These are phyloP conservation scores for Manis pentadactyla DNA, from an alignment of 2,797 vertebrate genomes.

Conservation along the genomic window DNA sequence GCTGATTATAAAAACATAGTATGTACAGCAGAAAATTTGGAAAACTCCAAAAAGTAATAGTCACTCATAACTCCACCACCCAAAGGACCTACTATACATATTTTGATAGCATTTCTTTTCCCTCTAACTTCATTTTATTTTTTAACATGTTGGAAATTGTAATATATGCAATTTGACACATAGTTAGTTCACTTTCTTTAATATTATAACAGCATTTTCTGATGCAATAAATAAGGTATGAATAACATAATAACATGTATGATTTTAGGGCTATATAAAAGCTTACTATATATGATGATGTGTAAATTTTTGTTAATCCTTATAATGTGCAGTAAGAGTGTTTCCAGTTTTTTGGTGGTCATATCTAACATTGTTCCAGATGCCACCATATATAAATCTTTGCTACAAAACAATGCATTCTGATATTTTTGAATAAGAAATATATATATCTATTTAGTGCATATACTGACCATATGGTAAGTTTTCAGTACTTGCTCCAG, in stretches of 20 bases:
- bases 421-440: not conserved
- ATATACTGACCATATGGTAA: not conserved
- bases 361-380: not conserved
- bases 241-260: not conserved
- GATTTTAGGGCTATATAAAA: not conserved
- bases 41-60: not conserved
- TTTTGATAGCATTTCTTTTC: not conserved
- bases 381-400: not conserved
- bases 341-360: not conserved
- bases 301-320: not conserved
- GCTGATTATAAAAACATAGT: not conserved
- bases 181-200: not conserved
- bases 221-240: not conserved
- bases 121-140: not conserved
- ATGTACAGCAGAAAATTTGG: not conserved
- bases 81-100: not conserved
- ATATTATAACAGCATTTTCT: not conserved
- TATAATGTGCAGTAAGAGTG: not conserved
- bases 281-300: not conserved
- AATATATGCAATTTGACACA: not conserved
- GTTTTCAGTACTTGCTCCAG: not conserved
- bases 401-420: not conserved
- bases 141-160: not conserved
- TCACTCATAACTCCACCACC: not conserved
- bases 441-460: not conserved